Evolutionary conservation across 2,797 vertebrate species (phyloP).

Genomic region (Pangasius macronema): DNA sequence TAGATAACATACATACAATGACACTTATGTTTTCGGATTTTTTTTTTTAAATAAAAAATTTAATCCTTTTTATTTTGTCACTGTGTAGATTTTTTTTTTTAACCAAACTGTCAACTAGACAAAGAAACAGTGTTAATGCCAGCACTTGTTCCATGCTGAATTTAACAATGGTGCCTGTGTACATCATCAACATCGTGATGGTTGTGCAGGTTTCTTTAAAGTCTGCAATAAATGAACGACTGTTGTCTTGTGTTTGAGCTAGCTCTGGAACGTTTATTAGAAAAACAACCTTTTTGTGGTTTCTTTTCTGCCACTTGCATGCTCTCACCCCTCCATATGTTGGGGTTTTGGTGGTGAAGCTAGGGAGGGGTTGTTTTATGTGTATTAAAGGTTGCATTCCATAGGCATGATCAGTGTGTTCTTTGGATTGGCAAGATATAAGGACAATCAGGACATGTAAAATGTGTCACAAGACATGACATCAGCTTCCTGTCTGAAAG

Average conservation of each 20-base stretch:
- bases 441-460: neutral
- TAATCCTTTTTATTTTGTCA: neutral
- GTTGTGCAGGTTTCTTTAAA: neutral
- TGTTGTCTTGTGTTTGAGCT: neutral
- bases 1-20: neutral
- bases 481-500: neutral
- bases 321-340: neutral
- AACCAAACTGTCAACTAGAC: neutral
- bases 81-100: neutral
- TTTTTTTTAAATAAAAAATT: neutral
- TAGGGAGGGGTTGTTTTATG: neutral
- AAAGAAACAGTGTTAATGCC: neutral
- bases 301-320: neutral
- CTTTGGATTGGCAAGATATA: constrained; percentile 57
- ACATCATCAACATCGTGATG: neutral
- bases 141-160: neutral
- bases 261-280: neutral
- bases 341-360: neutral
- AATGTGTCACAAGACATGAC: constrained; percentile 51
- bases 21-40: neutral
- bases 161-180: neutral
- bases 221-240: neutral
- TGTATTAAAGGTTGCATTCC: neutral
- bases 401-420: constrained; percentile 32
- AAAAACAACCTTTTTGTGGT: neutral